phyloP scores from a whole-genome alignment of 2,113 vertebrate genomes.

The Struthio camelus region DNA sequence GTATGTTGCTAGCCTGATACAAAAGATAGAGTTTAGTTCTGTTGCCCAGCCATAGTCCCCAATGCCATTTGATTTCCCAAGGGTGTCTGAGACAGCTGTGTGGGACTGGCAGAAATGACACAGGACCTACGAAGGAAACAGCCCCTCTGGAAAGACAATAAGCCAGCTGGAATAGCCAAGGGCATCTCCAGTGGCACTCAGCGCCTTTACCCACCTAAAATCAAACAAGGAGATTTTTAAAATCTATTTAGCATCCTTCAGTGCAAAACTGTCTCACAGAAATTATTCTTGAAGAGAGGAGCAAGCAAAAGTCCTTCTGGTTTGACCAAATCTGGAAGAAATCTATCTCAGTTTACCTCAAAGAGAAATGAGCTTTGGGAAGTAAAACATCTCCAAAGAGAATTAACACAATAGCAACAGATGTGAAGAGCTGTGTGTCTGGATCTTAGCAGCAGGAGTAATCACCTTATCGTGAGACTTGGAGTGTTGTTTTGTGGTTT shows the following conservation, averaged over 20 bases:
- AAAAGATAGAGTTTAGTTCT: neutral
- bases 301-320: neutral
- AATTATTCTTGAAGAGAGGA: neutral
- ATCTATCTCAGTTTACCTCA: neutral
- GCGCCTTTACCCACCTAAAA: neutral
- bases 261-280: neutral
- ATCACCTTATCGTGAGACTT: neutral
- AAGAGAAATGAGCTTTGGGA: neutral
- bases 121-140: neutral
- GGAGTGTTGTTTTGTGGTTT: conserved; percentile 49
- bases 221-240: neutral
- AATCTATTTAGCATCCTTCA: neutral
- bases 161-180: neutral
- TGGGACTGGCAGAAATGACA: neutral
- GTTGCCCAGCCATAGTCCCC: neutral
- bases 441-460: conserved; percentile 28
- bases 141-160: neutral
- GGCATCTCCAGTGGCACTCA: neutral
- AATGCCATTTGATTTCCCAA: neutral
- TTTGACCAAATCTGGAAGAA: conserved; percentile 6
- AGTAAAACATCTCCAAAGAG: neutral
- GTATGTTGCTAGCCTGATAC: neutral
- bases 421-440: neutral
- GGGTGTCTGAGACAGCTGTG: neutral
- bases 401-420: conserved; percentile 24